phyloP scores from a whole-genome alignment of 2,113 vertebrate species.

The Cromileptes altivelis region DNA sequence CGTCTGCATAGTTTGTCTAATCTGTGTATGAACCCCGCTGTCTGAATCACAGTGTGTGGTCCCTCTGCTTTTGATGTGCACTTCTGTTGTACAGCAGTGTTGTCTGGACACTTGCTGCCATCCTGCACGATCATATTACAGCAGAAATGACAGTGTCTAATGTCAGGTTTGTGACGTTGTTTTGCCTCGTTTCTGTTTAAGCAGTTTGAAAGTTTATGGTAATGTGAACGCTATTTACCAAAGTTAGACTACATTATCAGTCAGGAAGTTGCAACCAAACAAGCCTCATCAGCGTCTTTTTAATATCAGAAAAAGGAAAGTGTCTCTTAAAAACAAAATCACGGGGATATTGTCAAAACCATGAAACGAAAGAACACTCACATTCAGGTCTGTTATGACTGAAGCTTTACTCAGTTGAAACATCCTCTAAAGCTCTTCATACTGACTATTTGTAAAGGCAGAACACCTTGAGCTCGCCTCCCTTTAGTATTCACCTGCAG shows the following conservation, averaged over 20 bases:
- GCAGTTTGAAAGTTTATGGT: not conserved
- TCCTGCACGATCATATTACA: not conserved
- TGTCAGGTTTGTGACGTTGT: slow-evolving; percentile 2
- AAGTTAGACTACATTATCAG: not conserved
- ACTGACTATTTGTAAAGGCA: not conserved
- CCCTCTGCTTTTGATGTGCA: slow-evolving; percentile 63
- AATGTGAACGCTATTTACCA: not conserved
- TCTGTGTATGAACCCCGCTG: slow-evolving; percentile 64
- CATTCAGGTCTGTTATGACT: not conserved
- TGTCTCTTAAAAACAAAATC: not conserved
- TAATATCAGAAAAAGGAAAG: not conserved
- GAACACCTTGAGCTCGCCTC: slow-evolving; percentile 13
- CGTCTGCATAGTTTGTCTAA: slow-evolving; percentile 78
- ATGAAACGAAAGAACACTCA: no score
- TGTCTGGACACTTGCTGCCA: slow-evolving; percentile 34
- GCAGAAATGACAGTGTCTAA: slow-evolving; percentile 15
- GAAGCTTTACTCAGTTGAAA: slow-evolving; percentile 2
- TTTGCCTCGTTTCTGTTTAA: not conserved
- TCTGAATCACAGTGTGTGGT: slow-evolving; percentile 69
- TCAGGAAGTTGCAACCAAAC: not conserved
- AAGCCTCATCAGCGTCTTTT: not conserved
- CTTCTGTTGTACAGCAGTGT: slow-evolving; percentile 45
- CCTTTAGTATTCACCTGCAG: not conserved
- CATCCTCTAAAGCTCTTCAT: not conserved
- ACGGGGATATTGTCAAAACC: not conserved